Percentiles rank a stretch among this genome's conserved stretches.
phyloP scores from a whole-genome alignment of 2,113 vertebrate genomes.

The Pollimyrus isidori region DNA sequence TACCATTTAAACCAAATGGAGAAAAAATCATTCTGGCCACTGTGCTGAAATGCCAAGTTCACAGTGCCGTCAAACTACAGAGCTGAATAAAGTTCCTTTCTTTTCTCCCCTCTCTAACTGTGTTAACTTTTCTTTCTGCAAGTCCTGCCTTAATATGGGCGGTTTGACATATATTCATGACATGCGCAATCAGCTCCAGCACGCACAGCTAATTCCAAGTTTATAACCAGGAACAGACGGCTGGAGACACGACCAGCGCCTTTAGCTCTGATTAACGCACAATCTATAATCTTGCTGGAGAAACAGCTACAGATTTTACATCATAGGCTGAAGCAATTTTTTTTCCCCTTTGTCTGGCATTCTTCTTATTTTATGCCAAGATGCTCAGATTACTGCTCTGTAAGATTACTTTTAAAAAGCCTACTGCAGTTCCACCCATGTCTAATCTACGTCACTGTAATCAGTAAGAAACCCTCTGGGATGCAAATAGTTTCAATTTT shows the following conservation, averaged over 20 bases:
- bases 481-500: neutral
- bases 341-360: neutral
- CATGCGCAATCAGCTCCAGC: neutral
- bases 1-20: neutral
- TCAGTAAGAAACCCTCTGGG: neutral
- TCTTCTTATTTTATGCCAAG: conserved; percentile 7
- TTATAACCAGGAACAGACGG: conserved; percentile 7
- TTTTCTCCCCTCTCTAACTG: neutral
- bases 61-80: neutral
- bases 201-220: neutral
- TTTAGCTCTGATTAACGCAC: conserved; percentile 30
- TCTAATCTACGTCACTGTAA: conserved; percentile 6
- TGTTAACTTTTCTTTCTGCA: conserved; percentile 18
- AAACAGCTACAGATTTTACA: conserved; percentile 13
- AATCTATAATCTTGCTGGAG: conserved; percentile 23
- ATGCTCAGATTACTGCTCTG: conserved; percentile 9
- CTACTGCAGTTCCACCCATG: neutral
- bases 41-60: neutral
- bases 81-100: neutral
- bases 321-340: neutral
- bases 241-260: neutral
- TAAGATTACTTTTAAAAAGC: neutral
- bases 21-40: neutral
- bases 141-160: conserved; percentile 47
- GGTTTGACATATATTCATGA: conserved; percentile 9